Percentiles rank a stretch among this genome's conserved stretches.
phyloP scores from a whole-genome alignment of 2,888 invertebrate genomes.

The Mythimna albipuncta region DNA sequence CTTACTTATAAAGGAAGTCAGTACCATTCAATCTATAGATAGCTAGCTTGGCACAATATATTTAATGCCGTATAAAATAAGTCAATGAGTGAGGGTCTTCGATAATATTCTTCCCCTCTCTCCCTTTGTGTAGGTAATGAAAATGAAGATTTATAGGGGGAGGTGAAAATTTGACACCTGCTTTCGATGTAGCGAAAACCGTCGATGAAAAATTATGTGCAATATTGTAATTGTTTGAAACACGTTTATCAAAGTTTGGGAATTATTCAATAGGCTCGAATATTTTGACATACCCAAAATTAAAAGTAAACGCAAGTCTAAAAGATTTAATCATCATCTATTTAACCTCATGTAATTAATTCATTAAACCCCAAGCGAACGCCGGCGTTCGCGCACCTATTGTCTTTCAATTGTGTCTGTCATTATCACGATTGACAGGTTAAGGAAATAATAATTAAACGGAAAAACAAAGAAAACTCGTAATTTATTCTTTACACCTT shows the following conservation, averaged over 20 bases:
- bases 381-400: too few species aligned
- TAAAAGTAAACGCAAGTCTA: neutral
- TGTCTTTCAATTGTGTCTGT: too few species aligned
- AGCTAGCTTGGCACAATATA: conserved; percentile 25
- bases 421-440: too few species aligned
- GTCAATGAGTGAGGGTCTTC: conserved; percentile 63
- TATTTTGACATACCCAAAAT: neutral
- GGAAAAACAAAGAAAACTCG: conserved; percentile 44
- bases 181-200: conserved; percentile 48
- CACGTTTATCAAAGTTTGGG: conserved; percentile 21
- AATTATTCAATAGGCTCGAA: conserved; percentile 2
- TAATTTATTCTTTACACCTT: conserved; percentile 62
- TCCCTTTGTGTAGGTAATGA: conserved; percentile 62
- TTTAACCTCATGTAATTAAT: conserved; percentile 30
- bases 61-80: conserved; percentile 63
- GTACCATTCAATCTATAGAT: conserved; percentile 2
- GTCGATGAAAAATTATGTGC: conserved; percentile 58
- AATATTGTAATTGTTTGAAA: conserved; percentile 53
- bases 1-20: conserved; percentile 7
- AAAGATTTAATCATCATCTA: conserved; percentile 16
- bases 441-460: conserved; percentile 35
- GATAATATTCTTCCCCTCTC: conserved; percentile 62
- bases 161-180: conserved; percentile 63
- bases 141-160: conserved; percentile 69
- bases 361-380: too few species aligned